phyloP scores from a whole-genome alignment of 2,113 vertebrate species.

The Limnothrissa miodon region DNA sequence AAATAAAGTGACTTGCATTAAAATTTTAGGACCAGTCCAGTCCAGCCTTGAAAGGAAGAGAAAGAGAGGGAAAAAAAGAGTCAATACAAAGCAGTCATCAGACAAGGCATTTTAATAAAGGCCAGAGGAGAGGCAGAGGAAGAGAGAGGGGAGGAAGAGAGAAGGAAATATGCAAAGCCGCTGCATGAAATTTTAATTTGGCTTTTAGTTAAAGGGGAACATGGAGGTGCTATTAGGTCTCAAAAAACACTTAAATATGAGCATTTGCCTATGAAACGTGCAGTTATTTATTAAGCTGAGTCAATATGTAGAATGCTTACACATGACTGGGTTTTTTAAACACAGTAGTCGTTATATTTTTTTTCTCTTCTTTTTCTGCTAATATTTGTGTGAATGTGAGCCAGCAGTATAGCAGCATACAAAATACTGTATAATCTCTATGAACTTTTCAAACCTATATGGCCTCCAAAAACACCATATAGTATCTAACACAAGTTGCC shows the following conservation, averaged over 20 bases:
- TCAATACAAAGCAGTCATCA: slow-evolving; percentile 41
- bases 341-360: slow-evolving; percentile 8
- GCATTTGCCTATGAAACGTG: neutral
- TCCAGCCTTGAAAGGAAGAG: slow-evolving; percentile 16
- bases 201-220: slow-evolving; percentile 43
- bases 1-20: slow-evolving; percentile 38
- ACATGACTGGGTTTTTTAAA: slow-evolving; percentile 28
- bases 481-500: too few relatives aligned
- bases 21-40: slow-evolving; percentile 36
- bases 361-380: neutral
- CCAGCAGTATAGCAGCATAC: neutral
- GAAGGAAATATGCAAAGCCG: slow-evolving; percentile 29
- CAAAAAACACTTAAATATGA: slow-evolving; percentile 9
- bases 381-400: slow-evolving; percentile 7
- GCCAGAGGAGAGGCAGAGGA: slow-evolving; percentile 5
- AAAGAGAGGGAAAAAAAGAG: neutral
- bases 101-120: slow-evolving; percentile 32
- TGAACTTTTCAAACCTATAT: neutral
- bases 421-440: neutral
- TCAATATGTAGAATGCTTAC: slow-evolving; percentile 20
- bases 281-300: slow-evolving; percentile 32
- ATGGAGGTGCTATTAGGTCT: slow-evolving; percentile 32
- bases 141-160: neutral
- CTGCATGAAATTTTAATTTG: slow-evolving; percentile 49
- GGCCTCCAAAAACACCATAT: neutral